Conservation (phyloP, 2,113 vertebrate genomes). For the Oncorhynchus keta region DNA sequence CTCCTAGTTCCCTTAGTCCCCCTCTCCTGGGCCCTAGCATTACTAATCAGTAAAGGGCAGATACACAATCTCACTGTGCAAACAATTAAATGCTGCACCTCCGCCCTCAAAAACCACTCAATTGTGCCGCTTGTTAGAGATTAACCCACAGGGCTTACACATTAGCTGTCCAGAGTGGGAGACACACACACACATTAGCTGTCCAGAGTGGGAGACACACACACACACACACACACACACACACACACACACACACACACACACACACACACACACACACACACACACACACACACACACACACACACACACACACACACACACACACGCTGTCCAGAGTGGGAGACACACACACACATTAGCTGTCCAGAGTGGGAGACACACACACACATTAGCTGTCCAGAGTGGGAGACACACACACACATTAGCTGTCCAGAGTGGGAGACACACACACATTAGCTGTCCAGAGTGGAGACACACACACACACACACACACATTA, state of each 20-base stretch:
- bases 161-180: constrained; percentile 52
- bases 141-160: constrained; percentile 66
- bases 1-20: not conserved
- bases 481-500: not conserved
- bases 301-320: not conserved
- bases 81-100: constrained; percentile 71
- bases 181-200: not conserved
- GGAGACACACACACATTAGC: not conserved
- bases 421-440: too few relatives aligned
- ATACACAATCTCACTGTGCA: constrained; percentile 71
- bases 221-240: not conserved
- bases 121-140: constrained; percentile 55
- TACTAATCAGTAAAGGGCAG: constrained; percentile 54
- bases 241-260: not conserved
- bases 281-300: not conserved
- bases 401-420: too few relatives aligned
- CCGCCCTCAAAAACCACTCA: constrained; percentile 62
- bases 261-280: not conserved
- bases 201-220: not conserved
- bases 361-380: too few relatives aligned
- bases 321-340: not conserved
- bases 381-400: too few relatives aligned
- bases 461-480: too few relatives aligned
- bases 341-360: not conserved
- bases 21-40: constrained; percentile 33